Evolutionary conservation across 2,797 vertebrate species (phyloP), one percentile per base, ranked within the genome.

Genomic region (Anisognathus igniventris): DNA sequence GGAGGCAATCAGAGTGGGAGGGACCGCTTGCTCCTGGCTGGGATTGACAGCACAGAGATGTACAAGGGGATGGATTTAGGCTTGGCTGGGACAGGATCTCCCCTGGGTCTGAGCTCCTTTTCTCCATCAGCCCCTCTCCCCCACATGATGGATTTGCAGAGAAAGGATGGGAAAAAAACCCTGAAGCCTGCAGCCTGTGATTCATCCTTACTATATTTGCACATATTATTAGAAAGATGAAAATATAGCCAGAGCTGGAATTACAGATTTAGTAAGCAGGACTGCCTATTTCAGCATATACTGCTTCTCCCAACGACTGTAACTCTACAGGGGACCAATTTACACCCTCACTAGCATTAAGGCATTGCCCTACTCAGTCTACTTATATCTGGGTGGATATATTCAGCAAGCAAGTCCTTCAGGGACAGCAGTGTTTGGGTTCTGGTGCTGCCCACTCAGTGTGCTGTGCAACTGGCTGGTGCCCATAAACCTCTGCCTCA

Each of bases 151-250:
- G 73, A 94, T 95, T 94, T 13, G 0, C 64, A 88, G 83, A 66
- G 90, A 91, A 96, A 85, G 58, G 66, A 92, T 62, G 80, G 51
- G 12, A 2, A 14, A 77, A 92, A 91, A 78, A 16, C 25, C 73
- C 88, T 81, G 76, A 83, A 95, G 92, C 92, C 71, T 82, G 71
- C 42, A 93, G 88, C 89, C 77, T 90, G 80, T 96, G 95, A 96
- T 95, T 96, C 96, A 96, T 96, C 93, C 94, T 87, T 93, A 94
- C 91, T 94, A 91, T 95, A 94, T 95, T 95, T 93, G 86, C 73
- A 83, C 93, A 93, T 96, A 90, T 95, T 96, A 96, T 96, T 95
- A 95, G 94, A 96, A 95, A 93, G 93, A 96, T 3, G 57, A 96
- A 96, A 96, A 96, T 90, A 95, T 50, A 96, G 86, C 74, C 64